Evolutionary conservation across 2,888 invertebrate genomes (phyloP).

Genomic region (Corbicula japonica): DNA sequence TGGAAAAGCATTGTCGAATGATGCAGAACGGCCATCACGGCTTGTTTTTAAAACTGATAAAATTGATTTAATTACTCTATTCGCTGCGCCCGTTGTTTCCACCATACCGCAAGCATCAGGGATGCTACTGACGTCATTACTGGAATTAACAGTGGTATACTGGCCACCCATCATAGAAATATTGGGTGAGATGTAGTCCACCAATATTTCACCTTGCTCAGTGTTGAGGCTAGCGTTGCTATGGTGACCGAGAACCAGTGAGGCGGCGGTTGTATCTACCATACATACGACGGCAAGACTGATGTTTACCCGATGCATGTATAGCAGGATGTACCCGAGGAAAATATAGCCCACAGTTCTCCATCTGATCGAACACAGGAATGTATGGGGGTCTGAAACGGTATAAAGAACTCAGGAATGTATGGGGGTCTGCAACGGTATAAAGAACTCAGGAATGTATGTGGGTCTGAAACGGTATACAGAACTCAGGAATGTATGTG

Average conservation of each 20-base stretch:
- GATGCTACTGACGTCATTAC: not conserved
- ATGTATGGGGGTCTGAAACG: slow-evolving; percentile 10
- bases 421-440: no score
- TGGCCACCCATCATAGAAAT: not conserved
- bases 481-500: no score
- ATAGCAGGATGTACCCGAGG: slow-evolving; percentile 37
- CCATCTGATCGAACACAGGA: slow-evolving; percentile 45
- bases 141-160: not conserved
- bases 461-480: no score
- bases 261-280: slow-evolving; percentile 30
- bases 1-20: no score
- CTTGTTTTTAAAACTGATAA: not conserved
- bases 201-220: not conserved
- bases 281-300: slow-evolving; percentile 60
- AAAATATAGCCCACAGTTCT: slow-evolving; percentile 30
- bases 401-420: no score
- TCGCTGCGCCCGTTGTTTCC: not conserved
- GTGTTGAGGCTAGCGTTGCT: not conserved
- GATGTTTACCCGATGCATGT: slow-evolving; percentile 58
- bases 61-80: not conserved
- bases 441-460: no score
- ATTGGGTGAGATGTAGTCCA: not conserved
- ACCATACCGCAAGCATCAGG: no score
- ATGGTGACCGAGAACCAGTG: no score
- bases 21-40: not conserved